Evolutionary conservation across 2,888 invertebrate genomes (phyloP), one percentile per base, ranked within the genome.

Genomic region (Harpalus rufipes): DNA sequence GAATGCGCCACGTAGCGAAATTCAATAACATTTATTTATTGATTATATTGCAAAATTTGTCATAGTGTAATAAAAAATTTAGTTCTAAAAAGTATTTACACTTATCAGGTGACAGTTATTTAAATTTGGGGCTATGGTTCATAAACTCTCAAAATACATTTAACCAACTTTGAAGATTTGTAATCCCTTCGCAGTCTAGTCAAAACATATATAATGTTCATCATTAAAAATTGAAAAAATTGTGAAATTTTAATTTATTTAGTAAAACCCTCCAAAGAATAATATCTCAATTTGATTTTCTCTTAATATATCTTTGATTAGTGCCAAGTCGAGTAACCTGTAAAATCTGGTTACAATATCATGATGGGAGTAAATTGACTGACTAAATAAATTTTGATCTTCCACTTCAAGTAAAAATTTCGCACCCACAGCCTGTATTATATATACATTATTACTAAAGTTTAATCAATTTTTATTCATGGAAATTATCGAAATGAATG

Each of bases 401-500:
- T 63, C 10, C 14, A 18, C 63, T 63, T 18, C 63, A 68, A 39
- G 41, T 14, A 68, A 63, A 12, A 12, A 68, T 68, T 68, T 68
- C 68, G 68, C 68, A 68, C 68, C 7, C 14, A 39, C 41, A 68
- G 68, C 68, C 68, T 78, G 78, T 58, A 78, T 21, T 61, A 39
- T 79, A 59, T 39, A 56, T 74, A 18, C 16, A 51, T 51, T 74
- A 51, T 61, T 61, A 41, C 39, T 74, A 74, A 32, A 41, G 7
- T 32, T 72, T 10, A 56, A 39, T 68, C 7, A 78, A 56, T 25
- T 79, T 59, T 56, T 61, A 58, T 32, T 32, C 16, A 65, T 18
- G 65, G 32, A 81, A 81, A 81, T 65, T 12, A 44, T 68, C 61
- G n/a, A 51, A 72, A 68, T 85, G 58, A 21, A 81, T 58, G 59